Base-by-base conservation (phyloP, 2,888 invertebrate species). In the Heterodera filipjevi region DNA sequence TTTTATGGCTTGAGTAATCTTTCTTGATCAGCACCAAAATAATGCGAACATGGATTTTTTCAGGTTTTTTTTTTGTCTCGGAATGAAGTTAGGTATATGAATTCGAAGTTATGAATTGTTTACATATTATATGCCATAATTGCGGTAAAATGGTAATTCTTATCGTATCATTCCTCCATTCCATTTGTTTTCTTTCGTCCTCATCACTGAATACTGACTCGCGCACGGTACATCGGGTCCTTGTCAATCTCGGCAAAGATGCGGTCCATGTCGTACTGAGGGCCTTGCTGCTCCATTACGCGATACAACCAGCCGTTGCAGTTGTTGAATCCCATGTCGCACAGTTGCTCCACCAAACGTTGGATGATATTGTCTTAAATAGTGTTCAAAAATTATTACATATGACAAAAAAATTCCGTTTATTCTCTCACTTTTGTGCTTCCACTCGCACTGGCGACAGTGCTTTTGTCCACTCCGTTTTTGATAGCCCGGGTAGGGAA, bases 291-390 rank as follows among this genome's bases (percentile, higher is more conserved):
- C 35, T 74, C 80, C 27, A 66, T 46, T 46, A 80, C 66, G 33
- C 80, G 59, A 27, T 39, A 64, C 30, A 80, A 64, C 80, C 80
- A 80, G 22, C 81, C 81, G 76, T 81, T 81, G 75, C 81, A 81
- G 59, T 81, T 81, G 66, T 81, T 82, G 66, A 76, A 81, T 33
- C 82, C 81, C 81, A 81, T 81, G 19, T 39, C 79, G 32, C 74
- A 80, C 27, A 81, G 64, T 12, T 81, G 77, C 1, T 81, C 79
- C 10, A 79, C 81, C 16, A 70, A 73, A 39, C 22, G 16, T 19
- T 22, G 49, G 49, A 49, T 19, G 49, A 49, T 3, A 12, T 14
- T 10, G 39, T 49, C 49, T 19, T 16, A 49, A 49, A 49, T 19
- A 16, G 12, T 39, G 12, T 39, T 10, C 39, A 39, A 39, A 39